Percentiles rank a stretch among this genome's conserved stretches.
Evolutionary conservation across 2,113 vertebrate species (phyloP).

Genomic region (Pitta sordida): DNA sequence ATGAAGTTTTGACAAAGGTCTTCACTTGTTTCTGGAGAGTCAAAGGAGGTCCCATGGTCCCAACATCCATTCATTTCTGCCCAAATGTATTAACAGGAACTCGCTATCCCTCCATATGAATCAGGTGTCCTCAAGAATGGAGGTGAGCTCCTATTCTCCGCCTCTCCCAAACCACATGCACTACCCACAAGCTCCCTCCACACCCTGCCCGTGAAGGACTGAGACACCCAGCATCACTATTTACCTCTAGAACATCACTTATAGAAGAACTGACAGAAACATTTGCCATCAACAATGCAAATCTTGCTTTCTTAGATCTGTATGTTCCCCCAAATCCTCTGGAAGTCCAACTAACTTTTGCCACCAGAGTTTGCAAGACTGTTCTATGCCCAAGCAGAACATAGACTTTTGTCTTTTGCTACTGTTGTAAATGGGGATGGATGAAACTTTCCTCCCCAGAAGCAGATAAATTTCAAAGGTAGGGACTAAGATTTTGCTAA

Average conservation of each 20-base stretch:
- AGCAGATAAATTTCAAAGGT: background rate
- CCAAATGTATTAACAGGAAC: background rate
- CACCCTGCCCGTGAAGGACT: background rate
- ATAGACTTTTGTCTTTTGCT: background rate
- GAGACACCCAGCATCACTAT: background rate
- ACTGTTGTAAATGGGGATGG: background rate
- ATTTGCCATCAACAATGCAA: background rate
- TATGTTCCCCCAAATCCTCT: background rate
- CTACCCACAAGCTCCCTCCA: background rate
- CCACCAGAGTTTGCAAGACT: background rate
- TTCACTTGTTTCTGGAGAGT: background rate
- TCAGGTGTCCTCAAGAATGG: background rate
- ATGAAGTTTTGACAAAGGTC: background rate
- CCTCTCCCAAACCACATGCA: background rate
- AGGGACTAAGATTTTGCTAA: background rate
- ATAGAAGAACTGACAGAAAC: background rate
- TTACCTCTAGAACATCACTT: background rate
- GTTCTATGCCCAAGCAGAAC: background rate
- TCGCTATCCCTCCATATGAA: background rate
- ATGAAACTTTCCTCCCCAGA: background rate
- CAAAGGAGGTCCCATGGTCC: background rate
- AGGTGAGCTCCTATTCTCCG: background rate
- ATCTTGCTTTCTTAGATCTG: background rate
- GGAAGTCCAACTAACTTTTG: background rate
- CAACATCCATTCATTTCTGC: background rate